Percentiles rank a stretch among this genome's conserved stretches.
Conservation (phyloP, 2,888 invertebrate species). For the Drosophila demipolita region DNA sequence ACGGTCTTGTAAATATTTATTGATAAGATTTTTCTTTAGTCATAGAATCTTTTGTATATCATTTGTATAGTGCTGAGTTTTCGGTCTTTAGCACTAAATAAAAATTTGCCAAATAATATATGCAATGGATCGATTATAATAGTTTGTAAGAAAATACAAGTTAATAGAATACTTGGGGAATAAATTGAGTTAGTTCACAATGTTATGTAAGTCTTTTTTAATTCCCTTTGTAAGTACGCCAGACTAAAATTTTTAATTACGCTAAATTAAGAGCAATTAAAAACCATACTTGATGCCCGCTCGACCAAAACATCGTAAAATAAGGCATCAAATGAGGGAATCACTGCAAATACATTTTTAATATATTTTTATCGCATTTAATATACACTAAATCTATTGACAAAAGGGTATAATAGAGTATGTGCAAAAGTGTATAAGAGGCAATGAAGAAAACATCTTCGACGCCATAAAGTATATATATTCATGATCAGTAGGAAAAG, state of each 20-base stretch:
- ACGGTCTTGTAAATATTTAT: constrained; percentile 40
- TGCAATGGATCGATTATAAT: neutral
- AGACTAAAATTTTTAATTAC: constrained; percentile 47
- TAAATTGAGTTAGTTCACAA: neutral
- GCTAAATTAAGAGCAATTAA: constrained; percentile 60
- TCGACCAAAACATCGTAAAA: constrained; percentile 26
- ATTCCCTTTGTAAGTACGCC: neutral
- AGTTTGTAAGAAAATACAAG: neutral
- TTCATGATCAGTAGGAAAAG: neutral
- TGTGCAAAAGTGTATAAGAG: neutral
- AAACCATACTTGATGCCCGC: constrained; percentile 35
- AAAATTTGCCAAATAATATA: neutral
- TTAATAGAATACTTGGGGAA: neutral
- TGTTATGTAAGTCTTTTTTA: neutral
- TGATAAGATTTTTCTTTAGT: constrained; percentile 30
- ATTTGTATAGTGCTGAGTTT: neutral
- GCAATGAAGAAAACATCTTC: neutral
- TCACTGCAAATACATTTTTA: constrained; percentile 23
- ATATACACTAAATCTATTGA: neutral
- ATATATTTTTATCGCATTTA: constrained; percentile 2
- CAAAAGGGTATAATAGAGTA: neutral
- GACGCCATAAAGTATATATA: neutral
- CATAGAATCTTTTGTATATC: constrained; percentile 20
- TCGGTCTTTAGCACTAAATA: neutral
- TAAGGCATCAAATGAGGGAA: constrained; percentile 14